Conservation (phyloP, 2,113 vertebrate species). For the Plectropomus leopardus region DNA sequence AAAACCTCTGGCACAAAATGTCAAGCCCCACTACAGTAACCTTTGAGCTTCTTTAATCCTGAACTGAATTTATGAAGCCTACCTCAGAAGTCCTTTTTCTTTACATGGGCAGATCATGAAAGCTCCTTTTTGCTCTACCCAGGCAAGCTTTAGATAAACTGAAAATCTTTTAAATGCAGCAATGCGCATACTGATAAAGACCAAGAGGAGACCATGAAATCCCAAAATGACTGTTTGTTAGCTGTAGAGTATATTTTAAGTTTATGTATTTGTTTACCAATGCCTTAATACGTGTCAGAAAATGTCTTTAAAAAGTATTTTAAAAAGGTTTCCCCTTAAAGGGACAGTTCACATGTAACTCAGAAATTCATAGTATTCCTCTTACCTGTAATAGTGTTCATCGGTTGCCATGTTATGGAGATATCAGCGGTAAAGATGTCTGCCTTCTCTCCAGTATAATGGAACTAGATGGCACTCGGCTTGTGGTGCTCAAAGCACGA, state of each 20-base stretch:
- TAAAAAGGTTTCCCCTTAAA: neutral
- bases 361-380: no score
- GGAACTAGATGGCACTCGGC: no score
- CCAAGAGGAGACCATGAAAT: slow-evolving; percentile 7
- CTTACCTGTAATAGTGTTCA: no score
- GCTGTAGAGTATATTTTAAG: slow-evolving; percentile 27
- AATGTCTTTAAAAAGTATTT: neutral
- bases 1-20: slow-evolving; percentile 8
- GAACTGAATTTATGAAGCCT: neutral
- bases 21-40: neutral
- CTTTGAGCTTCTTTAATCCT: slow-evolving; percentile 8
- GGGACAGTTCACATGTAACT: no score
- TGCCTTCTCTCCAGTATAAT: no score
- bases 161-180: slow-evolving; percentile 5
- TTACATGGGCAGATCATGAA: neutral
- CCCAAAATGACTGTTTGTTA: neutral
- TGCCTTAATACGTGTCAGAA: slow-evolving; percentile 8
- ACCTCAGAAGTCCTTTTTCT: slow-evolving; percentile 5
- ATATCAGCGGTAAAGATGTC: no score
- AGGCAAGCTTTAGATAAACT: slow-evolving; percentile 13
- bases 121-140: neutral
- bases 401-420: no score
- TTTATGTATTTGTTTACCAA: neutral
- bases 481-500: no score
- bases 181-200: neutral